phyloP scores from a whole-genome alignment of 2,113 vertebrate species.

The Hyperopisus bebe region DNA sequence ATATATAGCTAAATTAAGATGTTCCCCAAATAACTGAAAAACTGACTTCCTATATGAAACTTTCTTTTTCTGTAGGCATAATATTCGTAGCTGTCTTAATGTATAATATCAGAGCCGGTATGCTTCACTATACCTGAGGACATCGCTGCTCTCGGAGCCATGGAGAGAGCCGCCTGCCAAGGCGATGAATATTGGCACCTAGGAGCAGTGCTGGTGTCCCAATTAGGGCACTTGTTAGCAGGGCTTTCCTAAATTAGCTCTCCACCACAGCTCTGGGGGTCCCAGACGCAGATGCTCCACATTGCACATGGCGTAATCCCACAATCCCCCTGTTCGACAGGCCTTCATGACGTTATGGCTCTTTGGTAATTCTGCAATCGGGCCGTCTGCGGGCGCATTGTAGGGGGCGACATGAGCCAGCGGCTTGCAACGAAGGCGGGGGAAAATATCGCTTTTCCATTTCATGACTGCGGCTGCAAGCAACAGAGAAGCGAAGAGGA shows the following conservation, averaged over 20 bases:
- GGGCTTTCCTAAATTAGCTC: constrained; percentile 1
- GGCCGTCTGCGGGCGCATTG: not conserved
- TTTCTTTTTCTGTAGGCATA: not conserved
- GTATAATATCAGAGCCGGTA: not conserved
- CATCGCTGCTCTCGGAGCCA: not conserved
- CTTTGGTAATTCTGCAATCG: not conserved
- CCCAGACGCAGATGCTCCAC: not conserved
- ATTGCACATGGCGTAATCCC: not conserved
- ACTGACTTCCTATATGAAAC: not conserved
- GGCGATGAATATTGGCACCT: not conserved
- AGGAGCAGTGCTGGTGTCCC: not conserved
- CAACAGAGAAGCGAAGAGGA: not conserved
- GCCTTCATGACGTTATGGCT: not conserved
- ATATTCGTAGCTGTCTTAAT: not conserved
- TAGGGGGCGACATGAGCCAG: not conserved
- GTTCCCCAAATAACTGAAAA: not conserved
- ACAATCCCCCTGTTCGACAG: not conserved
- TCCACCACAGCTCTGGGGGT: not conserved
- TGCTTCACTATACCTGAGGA: not conserved
- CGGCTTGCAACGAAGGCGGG: not conserved
- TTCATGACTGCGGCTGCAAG: not conserved
- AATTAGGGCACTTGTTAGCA: constrained; percentile 2
- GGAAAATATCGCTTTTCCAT: not conserved
- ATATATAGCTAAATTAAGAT: not conserved
- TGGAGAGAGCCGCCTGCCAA: not conserved